A percentile compares a stretch with the other conserved stretches of the same genome.
phyloP scores from a whole-genome alignment of 2,113 vertebrate species.

The Tachysurus vachellii region DNA sequence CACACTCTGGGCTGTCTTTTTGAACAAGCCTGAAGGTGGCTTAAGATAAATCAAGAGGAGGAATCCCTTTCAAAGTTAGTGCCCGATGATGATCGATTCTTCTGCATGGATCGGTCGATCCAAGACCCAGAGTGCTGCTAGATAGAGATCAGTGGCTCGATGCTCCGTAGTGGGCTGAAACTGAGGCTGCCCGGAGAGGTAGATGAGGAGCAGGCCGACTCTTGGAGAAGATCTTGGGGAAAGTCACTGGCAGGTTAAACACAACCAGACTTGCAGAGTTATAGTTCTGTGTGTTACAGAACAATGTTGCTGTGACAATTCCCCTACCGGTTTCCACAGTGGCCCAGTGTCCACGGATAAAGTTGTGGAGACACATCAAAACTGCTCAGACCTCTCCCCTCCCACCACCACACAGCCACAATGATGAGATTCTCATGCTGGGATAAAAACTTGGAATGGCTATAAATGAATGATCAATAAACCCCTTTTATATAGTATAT shows the following conservation, averaged over 20 bases:
- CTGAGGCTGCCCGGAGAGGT: conserved; percentile 52
- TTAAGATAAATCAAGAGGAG: conserved; percentile 38
- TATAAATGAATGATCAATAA: conserved; percentile 58
- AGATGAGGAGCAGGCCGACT: conserved; percentile 53
- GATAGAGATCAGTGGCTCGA: conserved; percentile 41
- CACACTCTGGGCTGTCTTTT: conserved; percentile 23
- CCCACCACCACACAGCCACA: conserved; percentile 32
- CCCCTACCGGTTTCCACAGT: conserved; percentile 16
- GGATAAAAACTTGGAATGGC: conserved; percentile 57
- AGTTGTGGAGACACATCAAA: conserved; percentile 32
- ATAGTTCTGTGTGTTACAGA: conserved; percentile 15
- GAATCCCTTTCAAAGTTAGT: conserved; percentile 31
- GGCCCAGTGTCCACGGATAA: conserved; percentile 7
- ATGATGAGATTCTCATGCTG: conserved; percentile 33
- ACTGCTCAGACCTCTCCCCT: conserved; percentile 11
- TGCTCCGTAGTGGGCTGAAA: conserved; percentile 45
- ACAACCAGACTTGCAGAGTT: conserved; percentile 11
- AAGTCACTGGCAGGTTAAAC: conserved; percentile 29
- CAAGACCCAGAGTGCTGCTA: conserved; percentile 17
- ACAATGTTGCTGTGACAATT: conserved; percentile 23
- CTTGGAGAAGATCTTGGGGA: conserved; percentile 43
- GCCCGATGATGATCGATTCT: conserved; percentile 6
- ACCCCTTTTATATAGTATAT: conserved; percentile 56
- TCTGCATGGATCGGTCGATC: conserved; percentile 32
- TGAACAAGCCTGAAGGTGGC: conserved; percentile 9